Conservation (phyloP, 2,113 vertebrate species). For the Aleadryas rufinucha region DNA sequence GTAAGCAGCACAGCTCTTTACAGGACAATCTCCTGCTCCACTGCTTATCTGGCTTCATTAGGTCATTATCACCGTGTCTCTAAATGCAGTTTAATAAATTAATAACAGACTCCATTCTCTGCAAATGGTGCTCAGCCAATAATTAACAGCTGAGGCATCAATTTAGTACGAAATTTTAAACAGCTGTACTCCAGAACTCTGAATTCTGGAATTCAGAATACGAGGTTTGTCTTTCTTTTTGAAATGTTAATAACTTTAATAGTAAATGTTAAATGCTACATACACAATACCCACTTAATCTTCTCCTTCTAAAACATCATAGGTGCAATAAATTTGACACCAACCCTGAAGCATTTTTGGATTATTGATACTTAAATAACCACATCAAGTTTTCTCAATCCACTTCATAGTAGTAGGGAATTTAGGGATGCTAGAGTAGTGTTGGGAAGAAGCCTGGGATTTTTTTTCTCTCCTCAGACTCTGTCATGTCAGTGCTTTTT, state of each 20-base stretch:
- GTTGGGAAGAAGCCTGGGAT: neutral
- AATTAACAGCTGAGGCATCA: neutral
- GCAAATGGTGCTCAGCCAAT: neutral
- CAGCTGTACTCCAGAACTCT: neutral
- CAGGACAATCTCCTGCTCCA: neutral
- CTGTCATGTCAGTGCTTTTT: constrained; percentile 33
- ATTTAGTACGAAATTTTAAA: neutral
- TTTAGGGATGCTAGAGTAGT: neutral
- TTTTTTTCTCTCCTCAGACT: neutral
- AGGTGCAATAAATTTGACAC: neutral
- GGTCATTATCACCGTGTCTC: neutral
- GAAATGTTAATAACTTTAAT: neutral
- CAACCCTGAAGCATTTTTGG: neutral
- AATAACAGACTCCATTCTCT: neutral
- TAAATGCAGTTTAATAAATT: neutral
- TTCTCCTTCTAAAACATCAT: neutral
- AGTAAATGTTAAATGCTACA: rapidly evolving
- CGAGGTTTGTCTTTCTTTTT: neutral
- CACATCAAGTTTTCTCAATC: neutral
- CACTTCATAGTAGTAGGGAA: neutral
- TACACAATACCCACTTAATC: neutral
- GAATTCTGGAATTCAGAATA: neutral
- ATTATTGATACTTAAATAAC: neutral
- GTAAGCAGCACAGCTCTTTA: neutral
- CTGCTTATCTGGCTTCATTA: neutral